Evolutionary conservation across 2,888 invertebrate species (phyloP).

Genomic region (Sepiola atlantica): DNA sequence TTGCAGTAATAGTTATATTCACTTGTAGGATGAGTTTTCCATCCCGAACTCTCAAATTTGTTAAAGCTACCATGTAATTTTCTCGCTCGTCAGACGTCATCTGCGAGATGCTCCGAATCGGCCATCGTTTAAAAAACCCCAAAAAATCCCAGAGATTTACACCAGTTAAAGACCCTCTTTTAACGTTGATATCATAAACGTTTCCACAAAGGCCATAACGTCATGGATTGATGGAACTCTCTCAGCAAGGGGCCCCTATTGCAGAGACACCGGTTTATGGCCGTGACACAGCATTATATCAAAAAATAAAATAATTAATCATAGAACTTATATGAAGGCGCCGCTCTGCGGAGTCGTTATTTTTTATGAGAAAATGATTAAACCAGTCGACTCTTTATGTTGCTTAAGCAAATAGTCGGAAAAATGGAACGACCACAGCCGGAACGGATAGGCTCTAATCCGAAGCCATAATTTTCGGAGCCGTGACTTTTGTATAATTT

Average conservation of each 20-base stretch:
- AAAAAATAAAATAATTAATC: constrained; percentile 32
- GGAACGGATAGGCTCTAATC: not conserved
- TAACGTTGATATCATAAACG: not conserved
- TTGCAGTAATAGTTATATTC: not conserved
- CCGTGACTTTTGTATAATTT: not conserved
- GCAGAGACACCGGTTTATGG: not conserved
- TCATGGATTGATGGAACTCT: not conserved
- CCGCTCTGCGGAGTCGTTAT: not conserved
- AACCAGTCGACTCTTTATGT: constrained; percentile 4
- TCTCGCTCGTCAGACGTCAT: not conserved
- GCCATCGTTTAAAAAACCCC: not conserved
- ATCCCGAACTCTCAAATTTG: not conserved
- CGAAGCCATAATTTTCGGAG: not conserved
- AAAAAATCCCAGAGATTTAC: not conserved
- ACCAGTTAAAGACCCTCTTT: not conserved
- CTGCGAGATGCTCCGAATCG: constrained; percentile 7
- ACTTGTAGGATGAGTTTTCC: not conserved
- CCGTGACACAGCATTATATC: not conserved
- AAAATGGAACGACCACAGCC: not conserved
- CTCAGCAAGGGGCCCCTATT: not conserved
- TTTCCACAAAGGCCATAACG: not conserved
- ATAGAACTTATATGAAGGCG: not conserved
- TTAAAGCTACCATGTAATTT: constrained; percentile 16
- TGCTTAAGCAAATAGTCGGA: not conserved
- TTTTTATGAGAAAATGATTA: constrained; percentile 16